Percentiles rank a stretch among this genome's conserved stretches.
Conservation (phyloP, 2,888 invertebrate genomes). For the Athripsodes cinereus region DNA sequence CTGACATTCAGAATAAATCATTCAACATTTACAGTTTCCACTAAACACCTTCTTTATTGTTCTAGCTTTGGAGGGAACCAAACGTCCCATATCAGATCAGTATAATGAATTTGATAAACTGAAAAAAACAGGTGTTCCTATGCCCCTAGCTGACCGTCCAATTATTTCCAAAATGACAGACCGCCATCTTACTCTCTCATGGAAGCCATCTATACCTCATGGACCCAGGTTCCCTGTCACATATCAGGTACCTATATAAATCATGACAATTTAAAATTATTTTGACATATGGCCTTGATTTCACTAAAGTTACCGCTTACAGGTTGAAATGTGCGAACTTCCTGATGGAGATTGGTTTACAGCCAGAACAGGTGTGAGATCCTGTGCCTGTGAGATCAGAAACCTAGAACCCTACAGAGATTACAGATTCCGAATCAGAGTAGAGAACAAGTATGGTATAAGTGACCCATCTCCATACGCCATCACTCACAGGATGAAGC, state of each 20-base stretch:
- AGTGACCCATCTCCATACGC: constrained; percentile 94
- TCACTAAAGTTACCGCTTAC: constrained; percentile 1
- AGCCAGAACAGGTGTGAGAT: constrained; percentile 75
- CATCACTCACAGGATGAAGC: constrained; percentile 69
- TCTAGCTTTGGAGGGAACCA: constrained; percentile 60
- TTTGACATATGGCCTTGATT: too few species aligned
- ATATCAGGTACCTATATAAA: constrained; percentile 65
- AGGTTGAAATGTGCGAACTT: constrained; percentile 85
- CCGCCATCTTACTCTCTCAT: constrained; percentile 79
- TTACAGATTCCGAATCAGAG: constrained; percentile 91
- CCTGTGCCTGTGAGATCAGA: constrained; percentile 83
- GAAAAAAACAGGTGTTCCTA: constrained; percentile 75
- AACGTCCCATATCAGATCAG: constrained; percentile 67
- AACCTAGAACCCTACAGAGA: constrained; percentile 89
- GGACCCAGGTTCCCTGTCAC: constrained; percentile 86
- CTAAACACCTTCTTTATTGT: background rate
- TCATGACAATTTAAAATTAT: background rate
- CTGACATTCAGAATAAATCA: too few species aligned
- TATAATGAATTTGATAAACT: constrained; percentile 80
- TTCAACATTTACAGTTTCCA: background rate
- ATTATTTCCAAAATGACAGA: constrained; percentile 91
- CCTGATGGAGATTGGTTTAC: constrained; percentile 93
- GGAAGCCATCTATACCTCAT: constrained; percentile 89
- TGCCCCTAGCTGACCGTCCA: constrained; percentile 84
- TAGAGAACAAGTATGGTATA: constrained; percentile 94